Evolutionary conservation across 2,113 vertebrate genomes (phyloP).

Genomic region (Indicator indicator): DNA sequence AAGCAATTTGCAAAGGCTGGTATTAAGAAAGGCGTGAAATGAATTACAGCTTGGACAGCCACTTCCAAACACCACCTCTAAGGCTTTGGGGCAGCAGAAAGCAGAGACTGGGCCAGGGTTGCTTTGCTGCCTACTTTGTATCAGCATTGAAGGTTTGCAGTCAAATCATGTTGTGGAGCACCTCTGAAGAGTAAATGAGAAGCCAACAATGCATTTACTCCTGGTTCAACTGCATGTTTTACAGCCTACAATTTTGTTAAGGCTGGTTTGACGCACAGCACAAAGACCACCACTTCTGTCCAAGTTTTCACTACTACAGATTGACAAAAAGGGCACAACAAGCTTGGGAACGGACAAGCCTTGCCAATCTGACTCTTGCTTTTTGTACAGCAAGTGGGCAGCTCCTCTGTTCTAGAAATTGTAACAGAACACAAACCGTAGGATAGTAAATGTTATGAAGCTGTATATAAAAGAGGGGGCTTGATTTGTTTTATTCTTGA

Average conservation of each 20-base stretch:
- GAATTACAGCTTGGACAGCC: background rate
- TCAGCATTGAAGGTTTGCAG: background rate
- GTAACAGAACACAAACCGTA: background rate
- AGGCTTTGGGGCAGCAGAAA: background rate
- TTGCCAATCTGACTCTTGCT: background rate
- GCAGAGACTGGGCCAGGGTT: background rate
- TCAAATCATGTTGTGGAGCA: background rate
- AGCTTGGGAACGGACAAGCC: background rate
- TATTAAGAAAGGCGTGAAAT: background rate
- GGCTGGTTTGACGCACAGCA: background rate
- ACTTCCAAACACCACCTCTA: background rate
- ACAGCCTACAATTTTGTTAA: background rate
- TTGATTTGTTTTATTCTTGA: background rate
- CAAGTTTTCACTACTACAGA: background rate
- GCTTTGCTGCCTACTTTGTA: background rate
- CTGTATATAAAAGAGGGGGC: background rate
- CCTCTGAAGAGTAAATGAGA: background rate
- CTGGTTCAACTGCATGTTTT: background rate
- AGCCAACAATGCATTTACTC: background rate
- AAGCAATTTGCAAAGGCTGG: background rate
- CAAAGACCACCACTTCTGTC: background rate
- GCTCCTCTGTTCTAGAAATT: background rate
- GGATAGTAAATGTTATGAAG: rapidly evolving
- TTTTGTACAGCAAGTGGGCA: background rate
- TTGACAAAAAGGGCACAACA: background rate